A percentile compares a stretch with the other conserved stretches of the same genome.
Conservation (phyloP, 1,140 invertebrate genomes). For the Goniozus legneri region DNA sequence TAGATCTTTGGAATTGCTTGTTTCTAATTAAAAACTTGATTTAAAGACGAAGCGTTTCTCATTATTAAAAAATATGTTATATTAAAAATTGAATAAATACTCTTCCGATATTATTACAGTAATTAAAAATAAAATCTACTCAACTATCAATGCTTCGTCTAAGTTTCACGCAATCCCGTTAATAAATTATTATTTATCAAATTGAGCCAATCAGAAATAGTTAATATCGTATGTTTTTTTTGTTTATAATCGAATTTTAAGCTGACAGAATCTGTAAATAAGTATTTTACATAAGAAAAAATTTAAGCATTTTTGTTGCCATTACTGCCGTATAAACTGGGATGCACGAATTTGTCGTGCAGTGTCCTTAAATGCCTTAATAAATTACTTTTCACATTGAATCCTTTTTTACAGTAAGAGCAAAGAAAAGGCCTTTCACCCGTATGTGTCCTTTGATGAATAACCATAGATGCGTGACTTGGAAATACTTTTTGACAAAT, state of each 20-base stretch:
- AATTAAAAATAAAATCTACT: too few relatives aligned
- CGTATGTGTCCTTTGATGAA: slow-evolving; percentile 68
- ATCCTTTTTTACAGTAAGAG: slow-evolving; percentile 71
- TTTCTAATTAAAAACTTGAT: too few relatives aligned
- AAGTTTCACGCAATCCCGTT: too few relatives aligned
- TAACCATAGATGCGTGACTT: slow-evolving; percentile 73
- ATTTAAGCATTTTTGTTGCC: slow-evolving; percentile 45
- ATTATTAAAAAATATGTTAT: too few relatives aligned
- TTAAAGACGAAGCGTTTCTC: too few relatives aligned
- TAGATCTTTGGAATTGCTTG: slow-evolving; percentile 36
- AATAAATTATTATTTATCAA: too few relatives aligned
- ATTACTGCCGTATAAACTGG: slow-evolving; percentile 53
- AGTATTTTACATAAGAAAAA: too few relatives aligned
- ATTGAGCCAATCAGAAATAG: too few relatives aligned
- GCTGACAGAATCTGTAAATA: too few relatives aligned
- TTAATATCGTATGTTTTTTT: slow-evolving; percentile 9
- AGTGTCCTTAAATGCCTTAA: slow-evolving; percentile 69
- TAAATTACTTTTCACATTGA: slow-evolving; percentile 75
- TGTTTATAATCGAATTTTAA: slow-evolving; percentile 9
- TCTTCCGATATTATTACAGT: too few relatives aligned
- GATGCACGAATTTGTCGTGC: slow-evolving; percentile 64
- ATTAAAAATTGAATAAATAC: too few relatives aligned
- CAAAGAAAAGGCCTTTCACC: slow-evolving; percentile 71
- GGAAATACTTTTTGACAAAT: slow-evolving; percentile 73
- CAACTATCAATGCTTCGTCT: too few relatives aligned